Evolutionary conservation across 2,797 vertebrate species (phyloP).

Genomic region (Yasuhikotakia modesta): DNA sequence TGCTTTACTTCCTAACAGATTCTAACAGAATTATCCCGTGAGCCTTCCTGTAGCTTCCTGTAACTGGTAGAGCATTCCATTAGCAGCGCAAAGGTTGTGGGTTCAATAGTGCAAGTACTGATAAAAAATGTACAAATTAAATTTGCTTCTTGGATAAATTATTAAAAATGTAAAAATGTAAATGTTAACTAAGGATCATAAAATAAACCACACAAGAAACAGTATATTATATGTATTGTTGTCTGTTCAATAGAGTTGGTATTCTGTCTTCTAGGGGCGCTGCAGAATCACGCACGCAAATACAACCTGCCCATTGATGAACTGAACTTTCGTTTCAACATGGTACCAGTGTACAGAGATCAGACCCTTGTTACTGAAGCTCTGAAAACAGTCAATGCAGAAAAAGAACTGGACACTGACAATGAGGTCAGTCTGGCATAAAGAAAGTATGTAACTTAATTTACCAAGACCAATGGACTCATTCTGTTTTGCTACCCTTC

Average conservation of each 20-base stretch:
- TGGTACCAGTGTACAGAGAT: constrained; percentile 79
- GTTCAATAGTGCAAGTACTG: too few species aligned
- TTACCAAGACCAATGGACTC: background rate
- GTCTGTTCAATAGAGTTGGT: background rate
- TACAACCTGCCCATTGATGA: constrained; percentile 87
- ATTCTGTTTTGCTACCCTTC: background rate
- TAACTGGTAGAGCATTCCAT: too few species aligned
- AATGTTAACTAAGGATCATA: background rate
- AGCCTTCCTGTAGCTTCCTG: too few species aligned
- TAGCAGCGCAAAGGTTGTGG: too few species aligned
- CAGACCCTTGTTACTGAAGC: constrained; percentile 76
- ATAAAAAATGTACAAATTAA: too few species aligned
- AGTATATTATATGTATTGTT: background rate
- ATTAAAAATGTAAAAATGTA: too few species aligned
- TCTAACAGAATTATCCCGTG: background rate
- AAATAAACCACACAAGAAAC: background rate
- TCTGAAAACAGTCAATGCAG: constrained; percentile 65
- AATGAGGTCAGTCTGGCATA: constrained; percentile 67
- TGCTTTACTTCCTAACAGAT: background rate
- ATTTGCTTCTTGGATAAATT: too few species aligned
- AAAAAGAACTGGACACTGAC: constrained; percentile 76
- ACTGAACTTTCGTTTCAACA: constrained; percentile 81
- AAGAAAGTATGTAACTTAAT: background rate
- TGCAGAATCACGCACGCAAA: constrained; percentile 85
- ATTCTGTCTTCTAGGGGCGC: constrained; percentile 71